A percentile compares a stretch with the other conserved stretches of the same genome.
These are phyloP conservation scores for Coronaproctus castanopsis DNA, from an alignment of 2,888 invertebrate genomes.

Conservation along the genomic window DNA sequence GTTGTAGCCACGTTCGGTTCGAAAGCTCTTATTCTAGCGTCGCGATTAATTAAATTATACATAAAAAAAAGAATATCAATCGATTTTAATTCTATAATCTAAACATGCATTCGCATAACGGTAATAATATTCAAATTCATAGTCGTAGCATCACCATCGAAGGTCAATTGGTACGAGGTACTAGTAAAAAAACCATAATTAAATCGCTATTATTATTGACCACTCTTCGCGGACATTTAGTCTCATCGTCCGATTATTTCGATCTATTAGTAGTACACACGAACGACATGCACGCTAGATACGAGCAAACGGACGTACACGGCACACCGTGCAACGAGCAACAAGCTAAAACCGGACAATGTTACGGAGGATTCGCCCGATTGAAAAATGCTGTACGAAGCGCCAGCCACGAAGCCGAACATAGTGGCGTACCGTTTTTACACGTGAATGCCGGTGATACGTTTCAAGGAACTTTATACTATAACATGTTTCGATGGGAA, in stretches of 20 bases:
- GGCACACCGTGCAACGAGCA: slow-evolving; percentile 38
- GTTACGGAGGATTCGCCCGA: slow-evolving; percentile 75
- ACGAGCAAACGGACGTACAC: slow-evolving; percentile 36
- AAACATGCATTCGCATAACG: too few species aligned
- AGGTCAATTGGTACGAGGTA: too few species aligned
- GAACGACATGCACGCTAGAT: slow-evolving; percentile 70
- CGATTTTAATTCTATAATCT: too few species aligned
- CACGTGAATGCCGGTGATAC: slow-evolving; percentile 84
- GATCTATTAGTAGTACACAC: slow-evolving; percentile 64
- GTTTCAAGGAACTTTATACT: slow-evolving; percentile 77
- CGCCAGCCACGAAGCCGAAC: slow-evolving; percentile 29
- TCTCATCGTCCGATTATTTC: slow-evolving; percentile 15
- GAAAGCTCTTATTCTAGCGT: too few species aligned
- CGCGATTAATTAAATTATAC: too few species aligned
- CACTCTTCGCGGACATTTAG: not conserved
- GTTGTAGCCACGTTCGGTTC: too few species aligned
- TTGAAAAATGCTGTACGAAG: slow-evolving; percentile 34
- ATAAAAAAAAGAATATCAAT: too few species aligned
- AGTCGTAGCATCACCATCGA: too few species aligned
- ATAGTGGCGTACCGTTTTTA: slow-evolving; percentile 41
- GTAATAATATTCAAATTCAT: too few species aligned
- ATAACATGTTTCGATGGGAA: slow-evolving; percentile 57
- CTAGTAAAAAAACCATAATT: too few species aligned
- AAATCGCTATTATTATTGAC: too few species aligned
- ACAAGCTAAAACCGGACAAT: slow-evolving; percentile 26